A percentile compares a stretch with the other conserved stretches of the same genome.
phyloP scores from a whole-genome alignment of 2,888 invertebrate species.

The Polia nebulosa region DNA sequence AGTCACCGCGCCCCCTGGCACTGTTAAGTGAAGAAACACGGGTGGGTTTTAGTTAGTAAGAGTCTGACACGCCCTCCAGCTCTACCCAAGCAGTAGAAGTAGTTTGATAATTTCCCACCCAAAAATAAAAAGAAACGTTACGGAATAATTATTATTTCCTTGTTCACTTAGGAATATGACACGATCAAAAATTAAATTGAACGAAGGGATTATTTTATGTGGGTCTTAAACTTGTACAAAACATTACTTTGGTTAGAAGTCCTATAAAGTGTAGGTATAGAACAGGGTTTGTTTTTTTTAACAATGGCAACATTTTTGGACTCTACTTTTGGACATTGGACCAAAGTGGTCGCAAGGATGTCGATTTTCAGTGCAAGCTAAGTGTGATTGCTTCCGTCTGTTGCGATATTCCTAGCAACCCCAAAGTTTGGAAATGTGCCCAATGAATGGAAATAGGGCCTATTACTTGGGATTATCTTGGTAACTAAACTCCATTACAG shows the following conservation, averaged over 20 bases:
- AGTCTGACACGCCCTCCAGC: no score
- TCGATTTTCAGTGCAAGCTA: slow-evolving; percentile 14
- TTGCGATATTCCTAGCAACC: slow-evolving; percentile 9
- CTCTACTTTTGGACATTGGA: neutral
- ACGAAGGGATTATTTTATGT: neutral
- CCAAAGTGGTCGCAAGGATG: neutral
- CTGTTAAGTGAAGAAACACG: no score
- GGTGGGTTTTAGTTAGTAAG: no score
- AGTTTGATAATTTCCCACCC: no score
- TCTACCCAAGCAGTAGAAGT: no score
- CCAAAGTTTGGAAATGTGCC: slow-evolving; percentile 29
- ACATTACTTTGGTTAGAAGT: no score
- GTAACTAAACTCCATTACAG: neutral
- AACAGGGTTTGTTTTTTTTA: neutral
- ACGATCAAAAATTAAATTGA: slow-evolving; percentile 6
- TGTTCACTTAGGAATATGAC: slow-evolving; percentile 20
- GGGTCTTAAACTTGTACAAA: no score
- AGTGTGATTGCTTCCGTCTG: slow-evolving; percentile 31
- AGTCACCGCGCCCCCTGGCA: no score
- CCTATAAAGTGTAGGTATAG: no score
- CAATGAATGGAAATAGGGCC: slow-evolving; percentile 21
- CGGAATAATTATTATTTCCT: slow-evolving; percentile 51
- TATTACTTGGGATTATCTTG: neutral
- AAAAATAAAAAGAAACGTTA: no score
- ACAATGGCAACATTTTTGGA: neutral